Conservation (phyloP, 2,113 vertebrate genomes). For the Apaloderma vittatum region DNA sequence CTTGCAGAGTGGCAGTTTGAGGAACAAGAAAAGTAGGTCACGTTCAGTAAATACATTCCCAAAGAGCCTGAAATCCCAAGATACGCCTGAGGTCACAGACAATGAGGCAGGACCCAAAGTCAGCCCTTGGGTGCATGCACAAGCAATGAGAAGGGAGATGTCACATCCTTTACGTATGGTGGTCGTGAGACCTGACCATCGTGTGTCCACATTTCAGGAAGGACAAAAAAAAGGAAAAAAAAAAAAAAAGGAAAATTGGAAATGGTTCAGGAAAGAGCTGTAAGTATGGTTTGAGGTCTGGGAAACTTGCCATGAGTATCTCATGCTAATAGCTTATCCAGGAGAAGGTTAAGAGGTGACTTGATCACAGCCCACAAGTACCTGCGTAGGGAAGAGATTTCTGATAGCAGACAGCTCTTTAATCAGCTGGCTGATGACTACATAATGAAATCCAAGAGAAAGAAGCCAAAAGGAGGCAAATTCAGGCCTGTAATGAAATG, state of each 20-base stretch:
- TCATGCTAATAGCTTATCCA: slow-evolving; percentile 40
- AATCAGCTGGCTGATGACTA: slow-evolving; percentile 20
- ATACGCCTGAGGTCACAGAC: background rate
- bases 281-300: background rate
- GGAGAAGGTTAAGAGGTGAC: slow-evolving; percentile 28
- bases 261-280: slow-evolving; percentile 19
- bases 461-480: slow-evolving; percentile 12
- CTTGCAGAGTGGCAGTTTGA: background rate
- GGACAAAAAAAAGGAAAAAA: background rate
- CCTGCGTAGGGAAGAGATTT: background rate
- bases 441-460: background rate
- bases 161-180: accelerated
- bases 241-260: background rate
- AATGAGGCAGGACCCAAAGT: background rate
- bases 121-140: background rate
- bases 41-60: background rate
- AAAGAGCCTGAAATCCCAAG: background rate
- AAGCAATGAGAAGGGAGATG: accelerated
- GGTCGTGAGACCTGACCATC: background rate
- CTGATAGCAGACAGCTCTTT: slow-evolving; percentile 42
- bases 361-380: slow-evolving; percentile 17
- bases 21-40: background rate
- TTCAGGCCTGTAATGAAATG: background rate
- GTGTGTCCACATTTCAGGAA: background rate
- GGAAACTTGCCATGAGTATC: slow-evolving; percentile 48